Evolutionary conservation across 2,797 vertebrate species (phyloP), one percentile per base, ranked within the genome.

Genomic region (Sphaeramia orbicularis): DNA sequence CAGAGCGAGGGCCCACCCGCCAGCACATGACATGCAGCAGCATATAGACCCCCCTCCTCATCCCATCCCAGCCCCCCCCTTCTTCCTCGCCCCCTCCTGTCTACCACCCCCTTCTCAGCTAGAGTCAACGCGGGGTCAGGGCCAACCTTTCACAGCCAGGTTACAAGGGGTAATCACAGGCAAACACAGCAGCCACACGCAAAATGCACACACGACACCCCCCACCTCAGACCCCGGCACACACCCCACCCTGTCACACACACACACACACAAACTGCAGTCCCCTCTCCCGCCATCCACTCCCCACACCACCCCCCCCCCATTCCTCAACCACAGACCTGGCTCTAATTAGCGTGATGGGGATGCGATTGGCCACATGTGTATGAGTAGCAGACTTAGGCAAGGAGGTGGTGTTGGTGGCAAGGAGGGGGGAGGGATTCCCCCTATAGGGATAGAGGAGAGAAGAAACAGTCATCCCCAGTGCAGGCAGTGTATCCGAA

Each of bases 101-200:
- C 61, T 42, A 53, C 58, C 14, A 32, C n/a, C 58, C 78, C 58
- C 21, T 24, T 24, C 71, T 71, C 70, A 80, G 67, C 62, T 70
- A 86, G 91, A 93, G 92, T 93, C 93, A 93, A 71, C 63, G 65
- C 71, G 70, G 87, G 93, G 94, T 94, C 93, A 95, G 84, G 88
- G 87, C 88, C 89, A 91, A 86, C 85, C 91, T 91, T 92, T 92
- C 90, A 91, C 94, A 94, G 94, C 89, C 92, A 93, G 89, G 87
- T 94, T 93, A 90, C 88, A 84, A 78, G 85, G 83, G 90, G 91
- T 92, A 94, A 92, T 93, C 86, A 91, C 90, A 91, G 90, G 84
- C 93, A 93, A 95, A 94, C 92, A 93, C 89, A 73, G 90, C 92
- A 94, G 86, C 90, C 93, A 93, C 93, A 94, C 88, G 90, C 92